Evolutionary conservation across 1,140 invertebrate species (phyloP).

Genomic region (Tyrophagus putrescentiae): DNA sequence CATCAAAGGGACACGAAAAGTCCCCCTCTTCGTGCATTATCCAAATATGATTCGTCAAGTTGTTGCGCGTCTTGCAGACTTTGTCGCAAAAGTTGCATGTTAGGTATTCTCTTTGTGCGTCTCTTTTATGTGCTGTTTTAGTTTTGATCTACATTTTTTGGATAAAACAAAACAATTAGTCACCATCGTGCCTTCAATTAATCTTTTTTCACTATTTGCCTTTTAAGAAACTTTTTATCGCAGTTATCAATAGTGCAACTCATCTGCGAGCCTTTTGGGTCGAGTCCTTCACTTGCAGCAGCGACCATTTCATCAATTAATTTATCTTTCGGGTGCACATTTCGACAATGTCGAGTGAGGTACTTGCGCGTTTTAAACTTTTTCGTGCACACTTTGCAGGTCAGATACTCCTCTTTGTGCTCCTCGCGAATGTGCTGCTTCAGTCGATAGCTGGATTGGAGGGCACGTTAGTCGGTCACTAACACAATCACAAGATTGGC

Average conservation of each 20-base stretch:
- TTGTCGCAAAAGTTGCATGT: slow-evolving; percentile 14
- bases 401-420: slow-evolving; percentile 1
- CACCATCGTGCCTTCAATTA: background rate
- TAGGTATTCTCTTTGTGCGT: slow-evolving; percentile 1
- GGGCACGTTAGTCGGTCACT: background rate
- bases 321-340: background rate
- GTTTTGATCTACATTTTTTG: slow-evolving; percentile 15
- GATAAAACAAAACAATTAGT: background rate
- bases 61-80: background rate
- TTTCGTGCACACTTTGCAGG: background rate
- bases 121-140: slow-evolving; percentile 4
- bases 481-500: background rate
- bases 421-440: slow-evolving; percentile 4
- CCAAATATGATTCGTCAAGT: slow-evolving; percentile 12
- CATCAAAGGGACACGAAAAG: slow-evolving; percentile 2
- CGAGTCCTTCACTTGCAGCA: background rate
- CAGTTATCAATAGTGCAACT: slow-evolving; percentile 5
- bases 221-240: background rate
- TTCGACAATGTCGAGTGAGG: background rate
- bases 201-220: background rate
- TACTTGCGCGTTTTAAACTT: slow-evolving; percentile 8
- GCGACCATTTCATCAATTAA: background rate
- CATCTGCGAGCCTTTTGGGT: background rate
- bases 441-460: background rate
- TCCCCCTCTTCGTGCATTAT: slow-evolving; percentile 16